These are phyloP conservation scores for Actenoides hombroni DNA, from an alignment of 2,113 vertebrate species.

Conservation along the genomic window DNA sequence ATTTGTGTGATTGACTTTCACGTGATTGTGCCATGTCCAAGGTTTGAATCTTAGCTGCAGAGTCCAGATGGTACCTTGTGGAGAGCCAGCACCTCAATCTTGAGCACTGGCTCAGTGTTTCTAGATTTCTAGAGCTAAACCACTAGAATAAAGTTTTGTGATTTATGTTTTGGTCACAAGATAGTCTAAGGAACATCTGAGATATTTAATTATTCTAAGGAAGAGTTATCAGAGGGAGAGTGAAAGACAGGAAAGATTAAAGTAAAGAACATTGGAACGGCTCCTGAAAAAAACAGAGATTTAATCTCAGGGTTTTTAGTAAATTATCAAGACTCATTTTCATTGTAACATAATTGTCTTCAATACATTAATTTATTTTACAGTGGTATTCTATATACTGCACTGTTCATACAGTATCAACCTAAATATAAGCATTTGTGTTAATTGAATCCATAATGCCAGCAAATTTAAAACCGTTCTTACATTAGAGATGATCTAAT, in stretches of 20 bases:
- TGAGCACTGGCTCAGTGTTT: neutral
- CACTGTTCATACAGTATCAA: neutral
- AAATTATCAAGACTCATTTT: constrained; percentile 1
- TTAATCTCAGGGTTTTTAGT: neutral
- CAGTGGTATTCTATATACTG: neutral
- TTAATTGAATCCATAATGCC: neutral
- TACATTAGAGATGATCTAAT: neutral
- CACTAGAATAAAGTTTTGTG: neutral
- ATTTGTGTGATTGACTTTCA: neutral
- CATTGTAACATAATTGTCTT: neutral
- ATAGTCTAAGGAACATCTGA: neutral
- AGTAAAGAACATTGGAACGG: neutral
- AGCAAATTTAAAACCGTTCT: constrained; percentile 1
- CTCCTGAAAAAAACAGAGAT: neutral
- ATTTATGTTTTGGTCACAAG: neutral
- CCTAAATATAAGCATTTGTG: neutral
- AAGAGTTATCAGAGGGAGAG: neutral
- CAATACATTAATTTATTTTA: constrained; percentile 9
- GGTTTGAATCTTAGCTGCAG: neutral
- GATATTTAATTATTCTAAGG: neutral
- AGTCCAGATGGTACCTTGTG: neutral
- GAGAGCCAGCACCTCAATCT: neutral
- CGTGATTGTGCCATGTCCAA: neutral
- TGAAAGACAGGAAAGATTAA: neutral
- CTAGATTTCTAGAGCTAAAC: neutral